Evolutionary conservation across 2,797 vertebrate genomes (phyloP), one percentile per base, ranked within the genome.

Genomic region (Lacerta viridis): DNA sequence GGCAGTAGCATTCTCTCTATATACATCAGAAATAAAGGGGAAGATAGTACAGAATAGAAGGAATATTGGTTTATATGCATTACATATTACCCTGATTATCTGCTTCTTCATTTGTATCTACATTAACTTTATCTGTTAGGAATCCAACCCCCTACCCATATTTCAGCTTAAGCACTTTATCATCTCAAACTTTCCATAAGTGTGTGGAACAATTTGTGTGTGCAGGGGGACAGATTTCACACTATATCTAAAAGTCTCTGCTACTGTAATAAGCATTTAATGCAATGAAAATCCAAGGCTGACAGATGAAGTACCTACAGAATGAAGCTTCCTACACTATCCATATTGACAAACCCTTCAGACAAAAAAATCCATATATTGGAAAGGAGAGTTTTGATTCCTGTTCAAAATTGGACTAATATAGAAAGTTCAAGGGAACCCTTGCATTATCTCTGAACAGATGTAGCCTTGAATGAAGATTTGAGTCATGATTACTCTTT

Each of bases 401-500:
- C 8, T 29, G 64, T 43, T 64, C 13, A 25, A 76, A 76, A 41
- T 0, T 11, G n/a, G 11, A 7, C 79, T 8, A 23, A n/a, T 43
- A 69, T 1, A 71, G 27, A 43, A 43, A 29, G 11, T 39, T 23
- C 4, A 77, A 69, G n/a, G 41, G 7, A 25, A 74, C 25, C 36
- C 20, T 61, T 82, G 10, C 41, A 2, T 33, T 81, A 64, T 64
- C 39, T 46, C 25, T 86, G 77, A 55, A 71, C 7, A 59, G 20
- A n/a, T 36, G 64, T 39, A 43, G 23, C 4, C 78, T 72, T 27
- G 9, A 76, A 27, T 87, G 90, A 11, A 64, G 11, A 64, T 41
- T 13, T 33, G 18, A 72, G 20, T 10, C 33, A 39, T 27, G 33
- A 69, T 90, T 95, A n/a, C 11, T 88, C 29, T 3, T 43, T 9